Conservation (phyloP, 1,140 invertebrate genomes). For the Trichogramma pretiosum region DNA sequence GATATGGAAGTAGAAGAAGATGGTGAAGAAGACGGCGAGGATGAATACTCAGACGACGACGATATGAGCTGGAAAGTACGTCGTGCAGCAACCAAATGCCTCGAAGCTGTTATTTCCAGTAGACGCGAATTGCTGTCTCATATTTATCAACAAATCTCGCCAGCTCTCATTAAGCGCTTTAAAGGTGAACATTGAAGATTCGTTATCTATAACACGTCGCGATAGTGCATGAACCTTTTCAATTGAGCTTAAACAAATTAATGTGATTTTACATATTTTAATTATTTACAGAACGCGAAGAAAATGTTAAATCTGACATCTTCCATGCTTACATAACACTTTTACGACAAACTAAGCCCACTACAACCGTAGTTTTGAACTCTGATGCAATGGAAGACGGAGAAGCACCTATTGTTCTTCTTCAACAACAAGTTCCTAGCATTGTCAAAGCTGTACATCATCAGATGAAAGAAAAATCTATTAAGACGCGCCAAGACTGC, state of each 20-base stretch:
- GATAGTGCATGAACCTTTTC: background rate
- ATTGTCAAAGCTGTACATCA: conserved; percentile 83
- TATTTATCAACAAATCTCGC: conserved; percentile 82
- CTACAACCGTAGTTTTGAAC: conserved; percentile 55
- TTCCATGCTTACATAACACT: conserved; percentile 92
- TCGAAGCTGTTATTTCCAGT: conserved; percentile 89
- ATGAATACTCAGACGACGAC: conserved; percentile 96
- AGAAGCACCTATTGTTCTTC: conserved; percentile 60
- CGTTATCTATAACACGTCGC: conserved; percentile 1
- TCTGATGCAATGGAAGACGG: conserved; percentile 72
- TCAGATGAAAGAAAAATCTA: conserved; percentile 88
- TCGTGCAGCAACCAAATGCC: conserved; percentile 90
- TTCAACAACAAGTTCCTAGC: conserved; percentile 63
- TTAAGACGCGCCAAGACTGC: conserved; percentile 87
- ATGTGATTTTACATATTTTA: background rate
- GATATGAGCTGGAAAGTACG: conserved; percentile 99
- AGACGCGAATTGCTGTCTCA: conserved; percentile 83
- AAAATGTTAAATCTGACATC: conserved; percentile 97
- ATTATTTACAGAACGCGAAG: conserved; percentile 75
- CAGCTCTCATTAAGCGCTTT: conserved; percentile 82
- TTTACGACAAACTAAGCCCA: conserved; percentile 77
- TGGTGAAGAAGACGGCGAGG: conserved; percentile 72
- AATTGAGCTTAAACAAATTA: too few species aligned
- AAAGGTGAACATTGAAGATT: conserved; percentile 60
- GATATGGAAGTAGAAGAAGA: conserved; percentile 60